Evolutionary conservation across 2,888 invertebrate species (phyloP), one percentile per base, ranked within the genome.

Genomic region (Cryptosula pallasiana): DNA sequence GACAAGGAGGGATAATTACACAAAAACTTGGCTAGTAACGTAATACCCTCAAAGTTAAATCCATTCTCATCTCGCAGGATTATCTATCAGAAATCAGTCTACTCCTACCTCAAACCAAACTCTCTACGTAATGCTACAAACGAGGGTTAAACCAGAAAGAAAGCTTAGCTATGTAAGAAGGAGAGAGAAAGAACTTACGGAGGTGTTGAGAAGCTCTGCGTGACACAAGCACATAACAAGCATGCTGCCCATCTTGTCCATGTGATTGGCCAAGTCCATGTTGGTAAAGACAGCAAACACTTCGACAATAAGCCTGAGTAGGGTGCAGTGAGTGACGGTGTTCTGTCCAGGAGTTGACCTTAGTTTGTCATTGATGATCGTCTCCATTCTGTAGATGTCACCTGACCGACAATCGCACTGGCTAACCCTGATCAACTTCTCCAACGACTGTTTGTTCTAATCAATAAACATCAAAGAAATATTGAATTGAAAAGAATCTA

Each of bases 331-430:
- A 16, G 55, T 54, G 9, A 70, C 32, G 25, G 25, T 54, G 70
- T 36, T 27, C 27, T 27, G 9, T 2, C 27, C 63, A 13, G 63
- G 29, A 13, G 34, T 32, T 5, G 29, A 20, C 3, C 63, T 27
- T 2, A 83, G 76, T 69, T 81, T 80, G 27, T 79, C 77, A 1
- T 81, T 75, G n/a, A 83, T 77, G 34, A 79, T 76, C 29, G 76
- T 75, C 75, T 83, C 82, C 82, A 83, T 83, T 57, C 80, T 78
- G 29, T 76, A 75, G 29, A 83, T 75, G 74, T 83, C 83, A 25
- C 77, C 77, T 3, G 79, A 74, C 71, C 79, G 79, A 77, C 82
- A 81, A 16, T 76, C 77, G 73, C 80, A 77, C 74, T 79, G 75
- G 25, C 70, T 70, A 2, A 70, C 70, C 27, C 70, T 36, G 2